Base-by-base conservation (phyloP, 2,113 vertebrate species). In the Lagopus leucura region DNA sequence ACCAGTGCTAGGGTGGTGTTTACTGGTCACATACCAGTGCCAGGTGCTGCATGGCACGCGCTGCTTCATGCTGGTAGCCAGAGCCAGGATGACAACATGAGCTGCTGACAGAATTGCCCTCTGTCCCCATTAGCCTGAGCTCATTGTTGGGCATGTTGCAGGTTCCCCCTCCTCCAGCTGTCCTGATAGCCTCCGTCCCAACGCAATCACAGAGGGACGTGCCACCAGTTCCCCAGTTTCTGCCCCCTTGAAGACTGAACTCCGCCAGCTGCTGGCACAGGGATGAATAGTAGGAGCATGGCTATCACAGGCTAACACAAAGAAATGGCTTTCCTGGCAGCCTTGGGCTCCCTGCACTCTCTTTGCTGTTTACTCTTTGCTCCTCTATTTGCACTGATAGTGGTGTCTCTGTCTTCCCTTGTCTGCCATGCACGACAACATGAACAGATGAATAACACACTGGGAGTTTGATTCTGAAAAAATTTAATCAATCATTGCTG, bases 331-430 rank as follows among this genome's bases (percentile, higher is more conserved):
- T 74, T 82, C 27, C 45, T 72, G 61, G 45, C 60, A 77, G 82
- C 36, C 40, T 47, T 0, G 5, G 48, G 34, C 67, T 58, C 1
- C 2, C 71, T 22, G 42, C 0, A 0, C 22, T 0, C 0, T 72
- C 47, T 91, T 61, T 74, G 72, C 45, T 81, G 17, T 38, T 82
- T 0, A 0, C 13, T 30, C 69, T 71, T 48, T 45, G 73, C 85
- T 74, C 83, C 57, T 66, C 57, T 84, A 38, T 38, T 57, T 66
- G 67, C 32, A 13, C 52, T 74, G 48, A 50, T 50, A 50, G 22
- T 2, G 11, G 12, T 50, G 22, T 50, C 21, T 48, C 11, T 50
- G 32, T 67, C 30, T 69, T n/a, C 89, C 65, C 45, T 24, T 61
- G 57, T 60, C 80, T 93, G 64, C 45, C 72, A 77, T 0, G 0